Conservation (phyloP, 1,140 invertebrate species). For the Drosophila nasuta region DNA sequence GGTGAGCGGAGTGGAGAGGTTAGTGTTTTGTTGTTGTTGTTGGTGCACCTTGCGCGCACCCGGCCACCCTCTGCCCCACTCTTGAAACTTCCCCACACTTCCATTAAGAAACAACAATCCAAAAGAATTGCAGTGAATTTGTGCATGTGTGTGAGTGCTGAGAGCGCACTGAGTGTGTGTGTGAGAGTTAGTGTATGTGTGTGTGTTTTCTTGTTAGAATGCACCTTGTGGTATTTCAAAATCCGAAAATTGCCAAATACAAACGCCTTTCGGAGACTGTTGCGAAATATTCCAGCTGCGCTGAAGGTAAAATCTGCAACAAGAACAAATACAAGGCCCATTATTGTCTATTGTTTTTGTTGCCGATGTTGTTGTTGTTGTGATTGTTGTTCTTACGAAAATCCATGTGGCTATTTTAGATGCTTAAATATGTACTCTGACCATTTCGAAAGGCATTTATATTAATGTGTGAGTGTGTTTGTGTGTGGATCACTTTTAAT, state of each 20-base stretch:
- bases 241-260: constrained; percentile 81
- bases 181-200: constrained; percentile 40
- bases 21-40: constrained; percentile 46
- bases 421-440: constrained; percentile 46
- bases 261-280: constrained; percentile 69
- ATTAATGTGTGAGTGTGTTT: constrained; percentile 55
- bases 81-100: constrained; percentile 46
- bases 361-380: neutral
- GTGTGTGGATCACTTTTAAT: constrained; percentile 60
- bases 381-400: constrained; percentile 47
- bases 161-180: constrained; percentile 20
- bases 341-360: constrained; percentile 44
- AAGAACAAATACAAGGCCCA: constrained; percentile 56
- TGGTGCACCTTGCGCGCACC: constrained; percentile 68
- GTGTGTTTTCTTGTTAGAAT: constrained; percentile 71
- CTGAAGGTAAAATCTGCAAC: constrained; percentile 69
- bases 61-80: constrained; percentile 27
- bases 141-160: constrained; percentile 43
- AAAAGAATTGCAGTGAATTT: constrained; percentile 68
- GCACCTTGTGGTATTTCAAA: constrained; percentile 83
- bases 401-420: constrained; percentile 69
- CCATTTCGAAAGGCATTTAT: constrained; percentile 46
- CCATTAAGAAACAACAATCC: constrained; percentile 71
- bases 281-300: constrained; percentile 81
- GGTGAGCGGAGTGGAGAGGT: constrained; percentile 40